These are phyloP conservation scores for Enteromius paludinosus DNA, from an alignment of 2,797 vertebrate species.

Conservation along the genomic window DNA sequence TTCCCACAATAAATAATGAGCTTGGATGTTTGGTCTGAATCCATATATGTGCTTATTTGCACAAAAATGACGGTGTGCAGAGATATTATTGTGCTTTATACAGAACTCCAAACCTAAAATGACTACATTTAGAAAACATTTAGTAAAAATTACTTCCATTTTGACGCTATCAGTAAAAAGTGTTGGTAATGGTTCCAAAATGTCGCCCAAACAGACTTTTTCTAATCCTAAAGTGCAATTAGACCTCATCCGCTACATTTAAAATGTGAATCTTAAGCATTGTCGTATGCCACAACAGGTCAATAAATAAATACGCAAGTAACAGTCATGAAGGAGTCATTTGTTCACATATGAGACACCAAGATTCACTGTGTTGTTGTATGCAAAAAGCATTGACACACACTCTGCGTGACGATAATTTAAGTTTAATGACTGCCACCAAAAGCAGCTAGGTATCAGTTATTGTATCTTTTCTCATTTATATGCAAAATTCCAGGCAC, in stretches of 20 bases:
- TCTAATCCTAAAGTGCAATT: conserved; percentile 7
- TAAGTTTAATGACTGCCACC: neutral
- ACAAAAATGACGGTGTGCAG: conserved; percentile 2
- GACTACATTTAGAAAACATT: neutral
- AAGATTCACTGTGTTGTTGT: neutral
- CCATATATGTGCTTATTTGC: neutral
- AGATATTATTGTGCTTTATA: neutral
- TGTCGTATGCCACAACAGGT: neutral
- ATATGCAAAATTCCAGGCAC: neutral
- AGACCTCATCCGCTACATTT: neutral
- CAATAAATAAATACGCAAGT: neutral
- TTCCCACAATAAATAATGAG: neutral
- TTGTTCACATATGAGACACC: neutral
- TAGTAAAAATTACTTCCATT: neutral
- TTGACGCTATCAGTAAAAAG: neutral
- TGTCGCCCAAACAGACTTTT: neutral
- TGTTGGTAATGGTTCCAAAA: neutral
- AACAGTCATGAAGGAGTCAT: neutral
- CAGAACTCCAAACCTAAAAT: conserved; percentile 6
- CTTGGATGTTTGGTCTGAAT: conserved; percentile 24
- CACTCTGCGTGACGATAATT: neutral
- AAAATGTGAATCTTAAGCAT: neutral
- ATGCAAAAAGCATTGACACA: neutral
- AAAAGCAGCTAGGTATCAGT: neutral
- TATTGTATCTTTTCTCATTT: neutral